Conservation (phyloP, 2,113 vertebrate species). For the Philantomba maxwellii region DNA sequence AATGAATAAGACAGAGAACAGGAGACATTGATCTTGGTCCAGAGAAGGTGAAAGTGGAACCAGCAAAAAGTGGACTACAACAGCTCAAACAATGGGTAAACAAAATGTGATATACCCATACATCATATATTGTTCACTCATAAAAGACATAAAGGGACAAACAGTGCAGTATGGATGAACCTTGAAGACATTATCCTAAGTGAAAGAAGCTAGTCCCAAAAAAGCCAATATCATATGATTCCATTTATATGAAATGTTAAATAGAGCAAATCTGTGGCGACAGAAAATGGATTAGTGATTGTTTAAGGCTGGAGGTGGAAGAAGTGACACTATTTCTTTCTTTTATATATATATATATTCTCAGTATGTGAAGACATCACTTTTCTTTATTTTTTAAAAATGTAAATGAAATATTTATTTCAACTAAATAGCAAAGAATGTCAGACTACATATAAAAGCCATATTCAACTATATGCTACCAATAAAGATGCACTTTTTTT, state of each 20-base stretch:
- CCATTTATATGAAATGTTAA: not conserved
- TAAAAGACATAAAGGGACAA: not conserved
- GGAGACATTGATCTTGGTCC: not conserved
- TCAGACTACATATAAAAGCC: not conserved
- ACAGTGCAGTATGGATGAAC: not conserved
- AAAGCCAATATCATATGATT: not conserved
- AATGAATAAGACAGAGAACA: not conserved
- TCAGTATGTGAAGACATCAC: not conserved
- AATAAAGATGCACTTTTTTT: not conserved
- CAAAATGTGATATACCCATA: not conserved
- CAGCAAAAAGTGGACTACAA: not conserved
- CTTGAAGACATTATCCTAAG: not conserved
- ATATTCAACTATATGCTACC: not conserved
- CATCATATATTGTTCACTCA: not conserved
- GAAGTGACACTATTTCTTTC: not conserved
- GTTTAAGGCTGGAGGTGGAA: not conserved
- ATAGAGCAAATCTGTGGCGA: not conserved
- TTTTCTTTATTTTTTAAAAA: not conserved
- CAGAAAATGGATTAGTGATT: not conserved
- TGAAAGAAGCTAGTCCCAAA: not conserved
- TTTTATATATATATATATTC: not conserved
- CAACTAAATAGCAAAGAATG: not conserved
- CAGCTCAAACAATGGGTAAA: not conserved
- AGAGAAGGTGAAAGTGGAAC: not conserved
- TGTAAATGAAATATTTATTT: not conserved